Conservation (phyloP, 2,888 invertebrate species). For the Antheraea yamamai region DNA sequence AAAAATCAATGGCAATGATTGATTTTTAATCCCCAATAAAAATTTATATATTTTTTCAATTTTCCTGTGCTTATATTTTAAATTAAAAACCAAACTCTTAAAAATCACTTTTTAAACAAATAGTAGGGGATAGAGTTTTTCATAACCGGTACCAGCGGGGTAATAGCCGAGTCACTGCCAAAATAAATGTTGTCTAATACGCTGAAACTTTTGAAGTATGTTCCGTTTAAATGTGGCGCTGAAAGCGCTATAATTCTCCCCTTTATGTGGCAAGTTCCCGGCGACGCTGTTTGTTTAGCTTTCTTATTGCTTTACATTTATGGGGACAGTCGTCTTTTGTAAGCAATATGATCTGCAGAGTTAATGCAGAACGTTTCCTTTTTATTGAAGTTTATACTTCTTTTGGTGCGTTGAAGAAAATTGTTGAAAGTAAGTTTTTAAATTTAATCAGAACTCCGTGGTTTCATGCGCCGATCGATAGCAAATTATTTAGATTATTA, state of each 20-base stretch:
- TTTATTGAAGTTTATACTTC: background rate
- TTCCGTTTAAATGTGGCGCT: slow-evolving; percentile 78
- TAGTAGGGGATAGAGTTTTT: slow-evolving; percentile 59
- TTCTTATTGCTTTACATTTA: slow-evolving; percentile 59
- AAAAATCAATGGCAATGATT: too few relatives aligned
- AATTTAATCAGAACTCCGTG: too few relatives aligned
- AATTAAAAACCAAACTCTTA: too few relatives aligned
- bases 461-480: too few relatives aligned
- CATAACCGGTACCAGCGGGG: slow-evolving; percentile 57
- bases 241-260: slow-evolving; percentile 78
- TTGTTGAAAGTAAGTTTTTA: too few relatives aligned
- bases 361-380: slow-evolving; percentile 12
- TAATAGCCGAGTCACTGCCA: slow-evolving; percentile 79
- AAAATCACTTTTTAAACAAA: slow-evolving; percentile 22
- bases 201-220: slow-evolving; percentile 81
- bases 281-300: slow-evolving; percentile 36
- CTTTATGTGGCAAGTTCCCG: slow-evolving; percentile 68
- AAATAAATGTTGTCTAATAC: slow-evolving; percentile 82
- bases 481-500: too few relatives aligned
- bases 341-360: slow-evolving; percentile 32
- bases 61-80: too few relatives aligned
- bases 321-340: slow-evolving; percentile 44
- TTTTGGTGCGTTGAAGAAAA: too few relatives aligned
- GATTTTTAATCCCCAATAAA: too few relatives aligned
- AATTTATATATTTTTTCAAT: too few relatives aligned